Conservation (phyloP, 2,113 vertebrate species). For the Laticauda colubrina region DNA sequence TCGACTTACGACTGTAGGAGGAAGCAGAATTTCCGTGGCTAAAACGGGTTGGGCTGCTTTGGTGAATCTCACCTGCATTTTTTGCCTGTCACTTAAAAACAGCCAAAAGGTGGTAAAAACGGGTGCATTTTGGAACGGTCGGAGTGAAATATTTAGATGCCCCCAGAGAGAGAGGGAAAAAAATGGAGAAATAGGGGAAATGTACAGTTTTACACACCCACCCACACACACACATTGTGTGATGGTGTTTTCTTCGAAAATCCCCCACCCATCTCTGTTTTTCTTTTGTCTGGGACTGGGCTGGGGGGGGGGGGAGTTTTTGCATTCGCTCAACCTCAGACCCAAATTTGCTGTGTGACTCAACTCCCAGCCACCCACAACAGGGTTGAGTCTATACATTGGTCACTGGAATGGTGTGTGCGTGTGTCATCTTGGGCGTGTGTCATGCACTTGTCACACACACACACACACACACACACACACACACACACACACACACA, state of each 20-base stretch:
- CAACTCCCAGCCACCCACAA: neutral
- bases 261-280: neutral
- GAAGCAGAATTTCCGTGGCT: no score
- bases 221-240: neutral
- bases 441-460: neutral
- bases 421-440: neutral
- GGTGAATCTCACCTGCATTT: no score
- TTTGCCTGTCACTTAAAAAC: no score
- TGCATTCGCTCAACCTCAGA: neutral
- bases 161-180: neutral
- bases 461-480: neutral
- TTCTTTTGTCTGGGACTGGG: neutral
- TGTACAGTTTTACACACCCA: neutral
- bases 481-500: neutral
- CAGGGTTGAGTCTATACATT: neutral
- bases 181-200: neutral
- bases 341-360: neutral
- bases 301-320: neutral
- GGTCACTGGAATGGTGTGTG: neutral
- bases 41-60: no score
- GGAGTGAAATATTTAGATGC: neutral
- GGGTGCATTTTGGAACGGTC: neutral
- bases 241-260: no score
- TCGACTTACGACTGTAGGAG: no score
- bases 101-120: no score